Percentiles rank a stretch among this genome's conserved stretches.
These are phyloP conservation scores for Sinocyclocheilus anophthalmus DNA, from an alignment of 2,113 vertebrate genomes.

Conservation along the genomic window DNA sequence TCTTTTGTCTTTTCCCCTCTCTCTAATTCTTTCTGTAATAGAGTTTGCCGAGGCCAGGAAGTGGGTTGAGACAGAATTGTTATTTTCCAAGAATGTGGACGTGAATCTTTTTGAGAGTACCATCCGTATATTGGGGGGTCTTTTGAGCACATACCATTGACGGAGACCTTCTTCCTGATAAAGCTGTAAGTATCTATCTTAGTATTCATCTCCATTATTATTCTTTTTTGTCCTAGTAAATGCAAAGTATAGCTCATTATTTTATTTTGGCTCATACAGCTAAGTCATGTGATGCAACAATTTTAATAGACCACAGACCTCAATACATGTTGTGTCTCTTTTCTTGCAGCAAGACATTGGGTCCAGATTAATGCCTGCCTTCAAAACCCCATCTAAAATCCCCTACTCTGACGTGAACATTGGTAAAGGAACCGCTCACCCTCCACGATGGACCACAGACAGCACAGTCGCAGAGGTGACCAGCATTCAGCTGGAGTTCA, in stretches of 20 bases:
- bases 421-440: conserved; percentile 87
- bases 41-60: conserved; percentile 88
- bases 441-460: conserved; percentile 92
- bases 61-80: conserved; percentile 84
- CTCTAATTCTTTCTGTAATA: conserved; percentile 54
- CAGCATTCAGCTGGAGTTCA: conserved; percentile 95
- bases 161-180: conserved; percentile 87
- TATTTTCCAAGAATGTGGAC: conserved; percentile 88
- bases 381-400: conserved; percentile 91
- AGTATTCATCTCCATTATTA: not conserved
- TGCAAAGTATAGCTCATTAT: not conserved
- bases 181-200: conserved; percentile 82
- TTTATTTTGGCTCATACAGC: not conserved
- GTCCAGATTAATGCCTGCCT: conserved; percentile 91
- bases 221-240: not conserved
- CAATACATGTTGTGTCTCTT: conserved; percentile 18
- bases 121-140: conserved; percentile 90
- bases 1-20: not conserved
- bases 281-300: not conserved
- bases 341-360: conserved; percentile 88
- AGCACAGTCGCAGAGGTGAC: conserved; percentile 97
- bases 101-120: conserved; percentile 98
- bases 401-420: conserved; percentile 70
- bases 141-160: conserved; percentile 92
- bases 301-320: not conserved